Conservation (phyloP, 2,113 vertebrate genomes). For the Trinectes maculatus region DNA sequence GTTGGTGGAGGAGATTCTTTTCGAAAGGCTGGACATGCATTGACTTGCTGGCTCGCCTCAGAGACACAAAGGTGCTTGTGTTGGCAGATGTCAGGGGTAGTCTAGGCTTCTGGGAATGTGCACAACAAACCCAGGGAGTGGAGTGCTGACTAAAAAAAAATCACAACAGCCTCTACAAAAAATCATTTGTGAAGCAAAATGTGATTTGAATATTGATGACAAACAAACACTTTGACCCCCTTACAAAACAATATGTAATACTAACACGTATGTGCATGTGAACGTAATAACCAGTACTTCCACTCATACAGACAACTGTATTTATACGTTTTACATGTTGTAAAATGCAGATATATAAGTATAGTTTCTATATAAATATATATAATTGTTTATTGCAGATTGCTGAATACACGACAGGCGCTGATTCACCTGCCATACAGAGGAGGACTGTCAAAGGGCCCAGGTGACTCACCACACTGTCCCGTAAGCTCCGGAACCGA, state of each 20-base stretch:
- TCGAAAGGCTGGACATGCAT: conserved; percentile 64
- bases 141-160: conserved; percentile 35
- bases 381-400: too few species aligned
- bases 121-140: background rate
- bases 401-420: too few species aligned
- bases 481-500: conserved; percentile 84
- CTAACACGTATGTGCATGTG: too few species aligned
- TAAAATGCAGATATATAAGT: too few species aligned
- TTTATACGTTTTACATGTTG: too few species aligned
- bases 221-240: background rate
- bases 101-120: conserved; percentile 21
- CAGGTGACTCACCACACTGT: conserved; percentile 81
- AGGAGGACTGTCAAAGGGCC: too few species aligned
- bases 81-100: conserved; percentile 39
- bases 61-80: conserved; percentile 60
- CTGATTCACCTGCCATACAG: too few species aligned
- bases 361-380: too few species aligned
- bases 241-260: background rate
- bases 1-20: conserved; percentile 56
- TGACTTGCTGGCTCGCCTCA: conserved; percentile 66
- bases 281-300: background rate
- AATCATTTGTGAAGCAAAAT: conserved; percentile 7
- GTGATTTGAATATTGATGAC: background rate
- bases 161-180: background rate
- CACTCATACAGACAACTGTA: too few species aligned